A percentile compares a stretch with the other conserved stretches of the same genome.
Conservation (phyloP, 2,888 invertebrate species). For the Limnephilus lunatus region DNA sequence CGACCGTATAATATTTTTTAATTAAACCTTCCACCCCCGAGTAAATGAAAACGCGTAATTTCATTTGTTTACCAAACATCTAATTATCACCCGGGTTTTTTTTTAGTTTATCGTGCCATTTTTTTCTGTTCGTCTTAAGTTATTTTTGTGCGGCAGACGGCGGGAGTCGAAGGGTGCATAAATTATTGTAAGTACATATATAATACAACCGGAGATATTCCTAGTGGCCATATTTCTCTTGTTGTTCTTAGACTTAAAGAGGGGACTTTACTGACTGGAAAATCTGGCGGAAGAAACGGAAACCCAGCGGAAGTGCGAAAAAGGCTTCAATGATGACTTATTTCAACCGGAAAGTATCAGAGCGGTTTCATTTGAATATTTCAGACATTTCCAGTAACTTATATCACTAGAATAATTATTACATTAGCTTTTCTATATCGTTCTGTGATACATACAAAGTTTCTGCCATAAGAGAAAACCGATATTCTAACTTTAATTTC, state of each 20-base stretch:
- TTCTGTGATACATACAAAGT: background rate
- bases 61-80: constrained; percentile 64
- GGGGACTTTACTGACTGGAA: constrained; percentile 39
- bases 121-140: constrained; percentile 25
- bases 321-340: constrained; percentile 62
- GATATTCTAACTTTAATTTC: background rate
- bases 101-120: constrained; percentile 41
- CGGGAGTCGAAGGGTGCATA: constrained; percentile 62
- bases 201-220: constrained; percentile 48
- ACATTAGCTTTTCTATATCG: background rate
- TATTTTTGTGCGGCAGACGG: constrained; percentile 28
- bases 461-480: background rate
- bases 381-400: constrained; percentile 8
- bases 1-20: constrained; percentile 58
- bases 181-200: constrained; percentile 60
- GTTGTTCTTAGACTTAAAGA: constrained; percentile 52
- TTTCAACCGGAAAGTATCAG: constrained; percentile 55
- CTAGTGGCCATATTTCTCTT: constrained; percentile 57
- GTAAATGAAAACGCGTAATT: constrained; percentile 60
- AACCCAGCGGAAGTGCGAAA: constrained; percentile 56
- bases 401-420: background rate
- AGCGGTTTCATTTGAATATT: constrained; percentile 49
- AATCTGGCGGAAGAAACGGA: constrained; percentile 45
- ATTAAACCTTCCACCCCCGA: constrained; percentile 58
- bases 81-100: constrained; percentile 60